Conservation (phyloP, 2,113 vertebrate genomes). For the Oreochromis tanganicae region DNA sequence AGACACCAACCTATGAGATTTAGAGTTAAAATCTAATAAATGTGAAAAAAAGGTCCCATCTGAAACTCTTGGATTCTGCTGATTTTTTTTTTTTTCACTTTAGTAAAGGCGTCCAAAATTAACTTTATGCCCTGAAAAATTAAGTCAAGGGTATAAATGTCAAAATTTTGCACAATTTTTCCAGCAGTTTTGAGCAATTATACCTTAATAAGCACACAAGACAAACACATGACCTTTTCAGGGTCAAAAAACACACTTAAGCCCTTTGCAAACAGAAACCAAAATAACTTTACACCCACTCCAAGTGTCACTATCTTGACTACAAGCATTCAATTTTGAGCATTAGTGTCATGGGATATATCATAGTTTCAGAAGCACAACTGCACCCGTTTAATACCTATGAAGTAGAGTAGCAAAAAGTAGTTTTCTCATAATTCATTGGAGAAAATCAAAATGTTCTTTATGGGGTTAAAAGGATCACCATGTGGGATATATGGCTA, state of each 20-base stretch:
- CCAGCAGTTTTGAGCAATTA: neutral
- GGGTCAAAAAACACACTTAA: neutral
- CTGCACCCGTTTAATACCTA: neutral
- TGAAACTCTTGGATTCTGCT: neutral
- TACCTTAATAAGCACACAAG: neutral
- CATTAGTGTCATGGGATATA: neutral
- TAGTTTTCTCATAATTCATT: neutral
- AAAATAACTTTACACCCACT: neutral
- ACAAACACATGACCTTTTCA: neutral
- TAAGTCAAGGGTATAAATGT: too few relatives aligned
- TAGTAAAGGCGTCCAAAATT: neutral
- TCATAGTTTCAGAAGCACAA: neutral
- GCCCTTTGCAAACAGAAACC: neutral
- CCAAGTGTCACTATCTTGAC: neutral
- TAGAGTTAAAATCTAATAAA: neutral
- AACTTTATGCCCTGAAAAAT: neutral
- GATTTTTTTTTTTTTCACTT: neutral
- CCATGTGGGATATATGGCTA: neutral
- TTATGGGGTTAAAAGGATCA: neutral
- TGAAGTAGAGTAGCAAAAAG: neutral
- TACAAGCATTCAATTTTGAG: neutral
- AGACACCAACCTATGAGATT: neutral
- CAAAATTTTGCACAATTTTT: neutral
- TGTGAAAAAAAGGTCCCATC: neutral
- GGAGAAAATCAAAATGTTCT: neutral